Evolutionary conservation across 2,113 vertebrate species (phyloP), one percentile per base, ranked within the genome.

Genomic region (Enhydra lutris): DNA sequence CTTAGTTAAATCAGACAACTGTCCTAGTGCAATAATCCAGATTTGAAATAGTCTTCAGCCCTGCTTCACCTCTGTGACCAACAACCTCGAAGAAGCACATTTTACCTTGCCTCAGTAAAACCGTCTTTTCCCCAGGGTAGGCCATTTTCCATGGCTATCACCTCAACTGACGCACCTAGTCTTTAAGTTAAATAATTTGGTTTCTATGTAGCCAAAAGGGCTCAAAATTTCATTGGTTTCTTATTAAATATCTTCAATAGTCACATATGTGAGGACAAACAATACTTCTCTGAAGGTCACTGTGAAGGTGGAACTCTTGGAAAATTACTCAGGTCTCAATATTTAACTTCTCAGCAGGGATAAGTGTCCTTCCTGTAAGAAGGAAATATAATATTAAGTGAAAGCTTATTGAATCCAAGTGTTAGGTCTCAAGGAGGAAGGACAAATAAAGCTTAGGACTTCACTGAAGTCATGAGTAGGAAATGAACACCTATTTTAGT

Each of bases 151-250:
- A 1, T 52, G n/a, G 29, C 23, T 42, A 7, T 52, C n/a, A 74
- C 47, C 73, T 94, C 50, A 80, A 9, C 36, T 39, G 21, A 5
- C 4, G 89, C 36, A 23, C 10, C 47, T 42, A 52, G 61, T 93
- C 50, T 96, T 96, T 81, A 47, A 76, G 36, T 85, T 82, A 81
- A 84, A 73, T 73, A 15, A 80, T 74, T 94, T 92, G 52, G 17
- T 47, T 85, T 96, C 45, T 39, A 2, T 50, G 21, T 67, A 94
- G 39, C 20, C 55, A 39, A 42, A 81, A n/a, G 26, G 2, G 7
- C 17, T 90, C 23, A 45, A 89, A 89, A 63, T 14, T 14, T 78
- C 34, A 17, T 7, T 57, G 61, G 24, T 34, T 79, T 91, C 23
- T 79, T 87, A 45, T 67, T 55, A 73, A n/a, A 6, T 79, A 50